Evolutionary conservation across 2,797 vertebrate genomes (phyloP).

Genomic region (Cynopterus sphinx): DNA sequence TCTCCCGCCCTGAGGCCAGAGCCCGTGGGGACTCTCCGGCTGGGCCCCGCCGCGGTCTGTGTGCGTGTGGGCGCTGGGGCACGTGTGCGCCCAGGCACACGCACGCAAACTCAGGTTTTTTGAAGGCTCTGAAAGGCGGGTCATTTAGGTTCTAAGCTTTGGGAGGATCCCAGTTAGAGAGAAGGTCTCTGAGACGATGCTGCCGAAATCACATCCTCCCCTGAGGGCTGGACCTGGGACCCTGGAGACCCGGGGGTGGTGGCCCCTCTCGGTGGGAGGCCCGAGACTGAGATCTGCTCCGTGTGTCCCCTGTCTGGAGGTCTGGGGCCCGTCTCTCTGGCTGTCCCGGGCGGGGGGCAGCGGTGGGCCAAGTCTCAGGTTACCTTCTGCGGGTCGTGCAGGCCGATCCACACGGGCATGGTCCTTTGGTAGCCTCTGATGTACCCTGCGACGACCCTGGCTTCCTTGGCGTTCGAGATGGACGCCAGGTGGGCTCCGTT

Average conservation of each 20-base stretch:
- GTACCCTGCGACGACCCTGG: neutral
- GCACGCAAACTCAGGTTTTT: neutral
- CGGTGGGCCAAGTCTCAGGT: neutral
- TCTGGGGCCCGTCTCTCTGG: no score
- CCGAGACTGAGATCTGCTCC: rapidly evolving
- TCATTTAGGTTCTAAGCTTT: neutral
- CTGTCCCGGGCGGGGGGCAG: neutral
- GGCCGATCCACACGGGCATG: constrained; percentile 81
- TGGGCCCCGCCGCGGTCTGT: neutral
- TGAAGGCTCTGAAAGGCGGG: neutral
- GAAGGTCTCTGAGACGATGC: neutral
- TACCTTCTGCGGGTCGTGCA: constrained; percentile 77
- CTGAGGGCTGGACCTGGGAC: neutral
- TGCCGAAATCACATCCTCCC: neutral
- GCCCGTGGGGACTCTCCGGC: neutral
- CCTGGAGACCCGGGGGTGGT: neutral
- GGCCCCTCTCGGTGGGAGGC: neutral
- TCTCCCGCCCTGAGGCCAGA: neutral
- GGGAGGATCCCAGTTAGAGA: neutral
- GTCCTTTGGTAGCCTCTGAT: constrained; percentile 76
- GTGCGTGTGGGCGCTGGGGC: neutral
- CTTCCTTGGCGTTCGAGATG: constrained; percentile 64
- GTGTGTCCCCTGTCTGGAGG: neutral
- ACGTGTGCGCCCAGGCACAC: neutral
- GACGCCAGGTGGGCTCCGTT: constrained; percentile 76